Evolutionary conservation across 2,113 vertebrate species (phyloP).

Genomic region (Elaphurus davidianus): DNA sequence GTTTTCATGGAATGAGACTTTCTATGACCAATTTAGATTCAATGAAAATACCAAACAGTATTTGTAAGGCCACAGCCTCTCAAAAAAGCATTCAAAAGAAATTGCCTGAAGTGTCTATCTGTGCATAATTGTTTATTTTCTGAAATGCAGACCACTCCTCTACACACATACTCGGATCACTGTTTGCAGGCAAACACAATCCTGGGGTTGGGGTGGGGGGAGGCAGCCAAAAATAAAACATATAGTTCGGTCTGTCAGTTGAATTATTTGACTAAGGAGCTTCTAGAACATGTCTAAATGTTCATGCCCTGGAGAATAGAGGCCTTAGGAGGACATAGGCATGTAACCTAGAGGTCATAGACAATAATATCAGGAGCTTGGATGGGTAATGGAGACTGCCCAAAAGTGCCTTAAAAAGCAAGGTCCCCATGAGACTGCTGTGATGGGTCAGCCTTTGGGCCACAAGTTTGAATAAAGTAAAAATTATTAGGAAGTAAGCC

Average conservation of each 20-base stretch:
- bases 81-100: neutral
- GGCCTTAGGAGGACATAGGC: neutral
- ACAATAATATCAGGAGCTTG: neutral
- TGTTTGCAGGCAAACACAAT: neutral
- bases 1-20: neutral
- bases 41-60: neutral
- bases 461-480: neutral
- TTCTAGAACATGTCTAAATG: neutral
- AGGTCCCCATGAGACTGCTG: neutral
- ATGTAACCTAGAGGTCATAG: neutral
- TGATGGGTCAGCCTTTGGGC: neutral
- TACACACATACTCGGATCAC: neutral
- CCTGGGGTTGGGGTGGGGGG: neutral
- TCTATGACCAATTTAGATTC: slow-evolving; percentile 24
- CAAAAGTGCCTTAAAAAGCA: neutral
- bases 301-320: neutral
- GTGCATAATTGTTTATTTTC: neutral
- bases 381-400: neutral
- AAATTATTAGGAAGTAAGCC: neutral
- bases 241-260: neutral
- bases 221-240: neutral
- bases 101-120: neutral
- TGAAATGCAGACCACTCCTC: neutral
- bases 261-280: slow-evolving; percentile 22
- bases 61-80: neutral